These are phyloP conservation scores for Drosophila bifasciata DNA, from an alignment of 1,140 invertebrate genomes.

Conservation along the genomic window DNA sequence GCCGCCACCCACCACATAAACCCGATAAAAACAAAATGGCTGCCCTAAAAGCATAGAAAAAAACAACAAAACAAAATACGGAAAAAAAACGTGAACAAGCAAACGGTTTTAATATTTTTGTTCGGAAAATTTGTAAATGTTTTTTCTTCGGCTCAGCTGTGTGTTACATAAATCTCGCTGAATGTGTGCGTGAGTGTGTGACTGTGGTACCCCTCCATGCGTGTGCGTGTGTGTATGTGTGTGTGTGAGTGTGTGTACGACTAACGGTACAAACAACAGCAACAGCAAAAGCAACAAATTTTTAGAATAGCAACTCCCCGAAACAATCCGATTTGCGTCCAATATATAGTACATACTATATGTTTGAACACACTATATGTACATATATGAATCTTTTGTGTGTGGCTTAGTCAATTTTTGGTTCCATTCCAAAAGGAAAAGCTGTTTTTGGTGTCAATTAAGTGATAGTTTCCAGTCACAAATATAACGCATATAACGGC, in stretches of 20 bases:
- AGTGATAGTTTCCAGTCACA: slow-evolving; percentile 35
- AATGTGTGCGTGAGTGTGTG: slow-evolving; percentile 47
- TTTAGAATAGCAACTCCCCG: slow-evolving; percentile 30
- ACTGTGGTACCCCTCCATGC: slow-evolving; percentile 43
- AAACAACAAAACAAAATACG: neutral
- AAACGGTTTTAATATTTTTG: slow-evolving; percentile 22
- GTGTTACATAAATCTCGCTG: slow-evolving; percentile 73
- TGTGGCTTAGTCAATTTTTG: slow-evolving; percentile 38
- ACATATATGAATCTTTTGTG: slow-evolving; percentile 6
- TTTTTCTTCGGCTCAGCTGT: slow-evolving; percentile 52
- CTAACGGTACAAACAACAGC: slow-evolving; percentile 41
- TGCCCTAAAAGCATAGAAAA: slow-evolving; percentile 20
- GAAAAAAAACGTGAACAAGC: slow-evolving; percentile 2
- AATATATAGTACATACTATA: neutral
- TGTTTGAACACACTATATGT: too few species aligned
- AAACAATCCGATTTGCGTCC: slow-evolving; percentile 15
- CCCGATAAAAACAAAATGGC: slow-evolving; percentile 46
- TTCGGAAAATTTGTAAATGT: slow-evolving; percentile 13
- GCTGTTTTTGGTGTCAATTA: slow-evolving; percentile 63
- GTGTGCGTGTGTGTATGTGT: slow-evolving; percentile 33
- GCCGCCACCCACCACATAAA: too few species aligned
- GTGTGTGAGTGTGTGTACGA: slow-evolving; percentile 11
- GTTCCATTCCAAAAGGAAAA: slow-evolving; percentile 25
- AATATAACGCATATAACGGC: slow-evolving; percentile 51
- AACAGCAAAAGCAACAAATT: slow-evolving; percentile 15